Evolutionary conservation across 2,113 vertebrate species (phyloP), one percentile per base, ranked within the genome.

Genomic region (Chloroceryle aenea): DNA sequence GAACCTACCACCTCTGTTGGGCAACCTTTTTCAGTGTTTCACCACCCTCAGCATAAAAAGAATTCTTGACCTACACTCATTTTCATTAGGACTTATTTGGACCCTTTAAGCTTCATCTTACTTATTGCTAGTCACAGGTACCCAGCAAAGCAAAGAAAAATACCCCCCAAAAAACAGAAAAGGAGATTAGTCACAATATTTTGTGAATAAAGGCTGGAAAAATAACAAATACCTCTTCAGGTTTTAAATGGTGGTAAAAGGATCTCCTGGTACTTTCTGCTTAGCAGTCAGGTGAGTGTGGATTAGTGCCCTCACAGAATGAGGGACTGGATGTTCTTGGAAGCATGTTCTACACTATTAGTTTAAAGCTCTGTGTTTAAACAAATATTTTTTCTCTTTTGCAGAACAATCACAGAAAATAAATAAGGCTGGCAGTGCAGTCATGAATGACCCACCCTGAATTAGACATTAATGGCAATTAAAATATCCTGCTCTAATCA

Each of bases 1-100:
- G 11, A 34, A 85, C 26, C 52, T 4, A 32, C 27, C 18, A 14
- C 23, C 12, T 45, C 66, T n/a, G 47, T 21, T 21, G n/a, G 69
- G 17, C 20, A 81, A 62, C 23, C 8, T 36, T 14, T 5, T 2
- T 11, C 78, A 88, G 13, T 3, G 12, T 15, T 16, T 40, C 22
- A 59, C 17, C 27, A 32, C 10, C 47, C 14, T 64, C 25, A 72
- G 7, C 1, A 2, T 20, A 16, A 58, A 82, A 52, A 12, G 32
- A 9, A 53, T 5, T 23, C 45, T 81, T 30, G 47, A 43, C 62
- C 14, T 19, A 18, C 6, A 20, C 6, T 23, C 0, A 0, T 63
- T 45, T 23, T 36, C 22, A 6, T 45, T 72, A 17, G 29, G 47
- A 75, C 25, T 53, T 88, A 26, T 59, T 32, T 38, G 48, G 53